phyloP scores from a whole-genome alignment of 2,888 invertebrate genomes.

The Drosophila emarginata region DNA sequence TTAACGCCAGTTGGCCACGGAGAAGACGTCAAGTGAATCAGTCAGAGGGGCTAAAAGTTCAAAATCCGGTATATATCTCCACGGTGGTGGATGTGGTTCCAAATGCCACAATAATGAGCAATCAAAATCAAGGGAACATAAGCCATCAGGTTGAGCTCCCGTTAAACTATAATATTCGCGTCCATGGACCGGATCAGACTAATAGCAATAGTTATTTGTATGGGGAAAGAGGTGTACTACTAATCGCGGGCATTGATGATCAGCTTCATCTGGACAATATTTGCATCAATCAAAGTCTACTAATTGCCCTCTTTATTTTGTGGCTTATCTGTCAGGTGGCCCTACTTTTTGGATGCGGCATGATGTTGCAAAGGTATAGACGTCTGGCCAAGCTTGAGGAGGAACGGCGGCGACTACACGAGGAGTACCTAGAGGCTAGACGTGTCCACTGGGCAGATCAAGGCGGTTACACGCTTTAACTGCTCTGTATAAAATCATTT shows the following conservation, averaged over 20 bases:
- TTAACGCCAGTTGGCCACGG: constrained; percentile 61
- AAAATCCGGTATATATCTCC: constrained; percentile 80
- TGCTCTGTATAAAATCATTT: constrained; percentile 52
- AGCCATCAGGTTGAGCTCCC: constrained; percentile 53
- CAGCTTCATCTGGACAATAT: constrained; percentile 76
- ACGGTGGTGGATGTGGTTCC: constrained; percentile 76
- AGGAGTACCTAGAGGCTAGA: constrained; percentile 87
- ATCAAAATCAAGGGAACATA: constrained; percentile 20
- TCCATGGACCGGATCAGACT: constrained; percentile 85
- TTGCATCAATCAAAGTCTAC: constrained; percentile 86
- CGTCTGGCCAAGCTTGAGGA: constrained; percentile 83
- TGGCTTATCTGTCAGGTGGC: constrained; percentile 85
- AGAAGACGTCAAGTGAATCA: constrained; percentile 47
- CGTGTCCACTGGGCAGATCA: constrained; percentile 88
- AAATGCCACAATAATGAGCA: constrained; percentile 26
- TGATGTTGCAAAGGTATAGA: constrained; percentile 84
- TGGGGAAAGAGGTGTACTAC: constrained; percentile 84
- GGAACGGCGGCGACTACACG: constrained; percentile 83
- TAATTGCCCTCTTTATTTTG: constrained; percentile 86
- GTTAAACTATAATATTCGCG: constrained; percentile 85
- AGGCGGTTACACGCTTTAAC: constrained; percentile 78
- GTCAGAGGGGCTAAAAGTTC: constrained; percentile 57
- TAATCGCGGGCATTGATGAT: constrained; percentile 84
- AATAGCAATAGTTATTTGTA: constrained; percentile 84
- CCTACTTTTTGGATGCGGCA: constrained; percentile 84